phyloP scores from a whole-genome alignment of 2,888 invertebrate species.

The Drosophila meridiana region DNA sequence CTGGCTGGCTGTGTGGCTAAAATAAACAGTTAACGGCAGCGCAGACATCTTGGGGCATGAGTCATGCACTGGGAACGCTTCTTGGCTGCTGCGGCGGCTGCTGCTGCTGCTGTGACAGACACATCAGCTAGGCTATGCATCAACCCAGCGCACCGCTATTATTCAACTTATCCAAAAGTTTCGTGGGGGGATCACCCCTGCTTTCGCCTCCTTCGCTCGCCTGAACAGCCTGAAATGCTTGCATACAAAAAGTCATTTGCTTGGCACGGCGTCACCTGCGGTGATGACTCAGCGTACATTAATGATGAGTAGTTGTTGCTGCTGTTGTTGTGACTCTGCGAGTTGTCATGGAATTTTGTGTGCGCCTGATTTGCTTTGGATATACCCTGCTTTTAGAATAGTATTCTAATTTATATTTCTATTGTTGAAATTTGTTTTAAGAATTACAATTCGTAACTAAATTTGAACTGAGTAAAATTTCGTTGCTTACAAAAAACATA shows the following conservation, averaged over 20 bases:
- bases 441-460: background rate
- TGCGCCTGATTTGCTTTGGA: conserved; percentile 10
- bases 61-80: conserved; percentile 52
- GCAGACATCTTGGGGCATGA: conserved; percentile 18
- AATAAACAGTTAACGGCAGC: conserved; percentile 40
- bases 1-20: background rate
- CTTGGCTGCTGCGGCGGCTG: conserved; percentile 5
- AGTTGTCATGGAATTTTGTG: conserved; percentile 37
- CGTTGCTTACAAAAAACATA: too few relatives aligned
- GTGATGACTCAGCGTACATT: conserved; percentile 45
- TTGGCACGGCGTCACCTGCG: conserved; percentile 52
- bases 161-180: conserved; percentile 15
- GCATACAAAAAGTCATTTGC: conserved; percentile 15
- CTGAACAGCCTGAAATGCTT: background rate
- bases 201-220: background rate
- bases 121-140: conserved; percentile 4
- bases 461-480: background rate
- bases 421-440: background rate
- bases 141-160: conserved; percentile 14
- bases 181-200: background rate
- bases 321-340: conserved; percentile 7
- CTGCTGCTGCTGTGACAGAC: background rate
- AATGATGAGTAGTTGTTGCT: conserved; percentile 33
- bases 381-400: background rate
- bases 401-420: background rate